A percentile compares a stretch with the other conserved stretches of the same genome.
Conservation (phyloP, 1,140 invertebrate species). For the Drosophila repletoides region DNA sequence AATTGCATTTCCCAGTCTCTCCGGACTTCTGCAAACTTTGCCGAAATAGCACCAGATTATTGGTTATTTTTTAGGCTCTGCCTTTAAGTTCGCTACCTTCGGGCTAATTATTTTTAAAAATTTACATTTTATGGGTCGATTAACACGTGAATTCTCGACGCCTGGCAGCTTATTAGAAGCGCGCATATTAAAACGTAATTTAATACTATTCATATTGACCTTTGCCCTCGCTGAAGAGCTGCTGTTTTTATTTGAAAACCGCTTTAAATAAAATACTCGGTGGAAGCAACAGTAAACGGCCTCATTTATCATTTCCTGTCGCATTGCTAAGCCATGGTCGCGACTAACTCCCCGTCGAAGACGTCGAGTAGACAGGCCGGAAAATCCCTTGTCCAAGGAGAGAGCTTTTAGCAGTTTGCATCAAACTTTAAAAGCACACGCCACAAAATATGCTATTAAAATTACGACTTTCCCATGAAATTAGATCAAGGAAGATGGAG, state of each 20-base stretch:
- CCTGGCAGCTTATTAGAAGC: slow-evolving; percentile 43
- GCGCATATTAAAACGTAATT: slow-evolving; percentile 60
- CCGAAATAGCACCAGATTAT: slow-evolving; percentile 57
- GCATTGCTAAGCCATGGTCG: slow-evolving; percentile 4
- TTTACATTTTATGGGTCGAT: slow-evolving; percentile 42
- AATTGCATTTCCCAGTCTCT: slow-evolving; percentile 62
- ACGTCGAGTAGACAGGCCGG: background rate
- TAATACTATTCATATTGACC: slow-evolving; percentile 61
- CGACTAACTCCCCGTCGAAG: background rate
- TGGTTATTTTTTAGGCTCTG: slow-evolving; percentile 38
- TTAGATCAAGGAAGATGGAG: slow-evolving; percentile 24
- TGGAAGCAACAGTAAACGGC: slow-evolving; percentile 20
- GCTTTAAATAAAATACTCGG: slow-evolving; percentile 31
- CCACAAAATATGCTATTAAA: no score
- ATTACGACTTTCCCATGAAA: background rate
- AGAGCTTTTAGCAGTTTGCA: no score
- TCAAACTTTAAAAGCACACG: slow-evolving; percentile 4
- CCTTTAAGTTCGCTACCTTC: background rate
- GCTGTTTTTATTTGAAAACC: slow-evolving; percentile 17
- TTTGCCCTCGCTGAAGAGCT: background rate
- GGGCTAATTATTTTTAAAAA: slow-evolving; percentile 69
- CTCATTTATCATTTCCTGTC: slow-evolving; percentile 41
- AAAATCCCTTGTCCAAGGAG: background rate
- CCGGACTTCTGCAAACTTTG: slow-evolving; percentile 34
- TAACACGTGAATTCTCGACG: background rate